Base-by-base conservation (phyloP, 2,797 vertebrate species). In the Lerista edwardsae region DNA sequence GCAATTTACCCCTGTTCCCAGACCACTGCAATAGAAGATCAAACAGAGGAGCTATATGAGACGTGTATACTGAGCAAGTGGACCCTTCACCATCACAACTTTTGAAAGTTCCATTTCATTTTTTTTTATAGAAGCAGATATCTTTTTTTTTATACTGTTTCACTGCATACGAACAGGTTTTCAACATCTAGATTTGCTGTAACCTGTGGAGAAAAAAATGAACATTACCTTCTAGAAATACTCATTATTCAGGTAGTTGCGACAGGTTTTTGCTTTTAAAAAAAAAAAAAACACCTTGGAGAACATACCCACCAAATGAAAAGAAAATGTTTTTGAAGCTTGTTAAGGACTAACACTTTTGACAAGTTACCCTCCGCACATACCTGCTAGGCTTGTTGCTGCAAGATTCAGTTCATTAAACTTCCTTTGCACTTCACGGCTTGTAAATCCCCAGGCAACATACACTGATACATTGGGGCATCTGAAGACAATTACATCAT, bases 331-430 rank as follows among this genome's bases (percentile, higher is more conserved):
- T 89, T 89, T 85, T 71, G 84, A 59, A 87, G 51, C 82, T 90
- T 0, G 0, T 89, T 91, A 90, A 84, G 2, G 1, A 14, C 62
- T 17, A 57, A 19, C 51, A 41, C 14, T n/a, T 51, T 79, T 83
- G 62, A 75, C 6, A 89, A 83, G 10, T 81, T 80, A 84, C 3
- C 86, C 86, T 84, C 3, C 41, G 8, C 84, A 80, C 29, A 82
- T 85, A 79, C 29, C 86, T 25, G 8, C 41, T 19, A 82, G 23
- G 0, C 8, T 3, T 77, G 14, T 41, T 77, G 31, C 57, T 88
- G 21, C 47, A 84, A 77, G 57, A 77, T 27, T 77, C 69, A 62
- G n/a, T 82, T 88, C n/a, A 85, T 89, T 93, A 89, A 86, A 83
- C 23, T 3, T 75, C 25, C 79, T 91, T 86, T 75, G 86, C 7